phyloP scores from a whole-genome alignment of 2,797 vertebrate genomes.

The Fundulus diaphanus region DNA sequence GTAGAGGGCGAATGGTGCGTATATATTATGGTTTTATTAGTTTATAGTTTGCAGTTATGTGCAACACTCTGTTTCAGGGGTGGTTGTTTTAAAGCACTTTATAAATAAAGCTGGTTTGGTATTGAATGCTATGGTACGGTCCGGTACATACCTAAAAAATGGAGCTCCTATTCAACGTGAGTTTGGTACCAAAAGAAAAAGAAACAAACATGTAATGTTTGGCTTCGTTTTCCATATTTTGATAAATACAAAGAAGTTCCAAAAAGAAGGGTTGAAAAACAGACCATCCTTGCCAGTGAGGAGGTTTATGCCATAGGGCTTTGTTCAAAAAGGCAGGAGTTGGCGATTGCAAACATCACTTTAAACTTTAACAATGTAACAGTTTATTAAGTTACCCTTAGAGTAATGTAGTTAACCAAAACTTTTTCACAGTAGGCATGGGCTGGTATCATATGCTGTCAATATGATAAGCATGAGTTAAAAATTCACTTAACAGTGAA shows the following conservation, averaged over 20 bases:
- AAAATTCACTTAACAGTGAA: too few species aligned
- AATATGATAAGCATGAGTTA: too few species aligned
- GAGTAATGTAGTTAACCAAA: too few species aligned
- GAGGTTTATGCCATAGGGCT: too few species aligned
- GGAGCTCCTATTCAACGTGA: background rate
- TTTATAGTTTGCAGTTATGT: too few species aligned
- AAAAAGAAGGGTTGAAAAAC: background rate
- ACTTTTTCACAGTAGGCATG: too few species aligned
- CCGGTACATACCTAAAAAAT: background rate
- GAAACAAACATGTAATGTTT: background rate
- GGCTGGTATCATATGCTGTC: too few species aligned
- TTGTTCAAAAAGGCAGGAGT: background rate
- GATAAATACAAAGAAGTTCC: background rate
- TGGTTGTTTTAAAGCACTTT: too few species aligned
- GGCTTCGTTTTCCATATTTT: background rate
- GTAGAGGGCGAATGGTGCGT: background rate
- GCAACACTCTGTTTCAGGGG: too few species aligned
- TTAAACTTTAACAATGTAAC: background rate
- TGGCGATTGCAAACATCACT: background rate
- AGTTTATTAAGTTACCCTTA: background rate
- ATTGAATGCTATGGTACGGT: too few species aligned
- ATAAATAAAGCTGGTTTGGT: too few species aligned
- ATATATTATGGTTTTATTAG: constrained; percentile 1
- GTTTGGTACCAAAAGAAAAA: background rate
- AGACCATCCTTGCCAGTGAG: background rate